phyloP scores from a whole-genome alignment of 2,888 invertebrate species.

The Epistrophe grossulariae region DNA sequence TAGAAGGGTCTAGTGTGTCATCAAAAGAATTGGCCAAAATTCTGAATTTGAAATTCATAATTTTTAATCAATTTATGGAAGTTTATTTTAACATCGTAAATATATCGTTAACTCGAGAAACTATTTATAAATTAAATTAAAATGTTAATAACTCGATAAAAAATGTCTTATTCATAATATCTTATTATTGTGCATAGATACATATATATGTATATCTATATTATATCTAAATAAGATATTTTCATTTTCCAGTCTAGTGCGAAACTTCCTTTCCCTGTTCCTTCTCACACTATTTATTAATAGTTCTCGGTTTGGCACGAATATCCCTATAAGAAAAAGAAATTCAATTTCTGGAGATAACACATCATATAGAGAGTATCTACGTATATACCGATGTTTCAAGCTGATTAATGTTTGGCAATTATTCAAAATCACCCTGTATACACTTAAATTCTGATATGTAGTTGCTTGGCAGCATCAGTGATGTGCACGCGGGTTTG shows the following conservation, averaged over 20 bases:
- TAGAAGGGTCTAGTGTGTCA: too few species aligned
- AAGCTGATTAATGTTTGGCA: slow-evolving; percentile 72
- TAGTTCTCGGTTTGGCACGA: neutral
- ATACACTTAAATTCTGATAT: slow-evolving; percentile 39
- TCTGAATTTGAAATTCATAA: too few species aligned
- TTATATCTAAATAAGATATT: too few species aligned
- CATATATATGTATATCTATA: too few species aligned
- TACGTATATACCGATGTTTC: slow-evolving; percentile 52
- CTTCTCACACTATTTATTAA: neutral
- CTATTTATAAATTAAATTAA: too few species aligned
- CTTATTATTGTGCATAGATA: neutral
- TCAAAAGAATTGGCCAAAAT: too few species aligned
- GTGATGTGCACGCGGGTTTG: slow-evolving; percentile 58
- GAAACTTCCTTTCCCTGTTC: neutral
- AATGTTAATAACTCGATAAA: too few species aligned
- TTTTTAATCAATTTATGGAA: too few species aligned
- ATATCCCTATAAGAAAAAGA: slow-evolving; percentile 64
- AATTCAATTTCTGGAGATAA: slow-evolving; percentile 72
- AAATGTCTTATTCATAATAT: neutral
- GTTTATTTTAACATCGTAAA: too few species aligned
- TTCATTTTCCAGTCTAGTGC: neutral
- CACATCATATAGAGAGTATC: slow-evolving; percentile 44
- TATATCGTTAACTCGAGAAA: too few species aligned
- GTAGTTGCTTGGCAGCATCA: slow-evolving; percentile 29
- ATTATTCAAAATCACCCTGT: slow-evolving; percentile 75